phyloP scores from a whole-genome alignment of 2,797 vertebrate genomes.

The Tarsius wallacei region DNA sequence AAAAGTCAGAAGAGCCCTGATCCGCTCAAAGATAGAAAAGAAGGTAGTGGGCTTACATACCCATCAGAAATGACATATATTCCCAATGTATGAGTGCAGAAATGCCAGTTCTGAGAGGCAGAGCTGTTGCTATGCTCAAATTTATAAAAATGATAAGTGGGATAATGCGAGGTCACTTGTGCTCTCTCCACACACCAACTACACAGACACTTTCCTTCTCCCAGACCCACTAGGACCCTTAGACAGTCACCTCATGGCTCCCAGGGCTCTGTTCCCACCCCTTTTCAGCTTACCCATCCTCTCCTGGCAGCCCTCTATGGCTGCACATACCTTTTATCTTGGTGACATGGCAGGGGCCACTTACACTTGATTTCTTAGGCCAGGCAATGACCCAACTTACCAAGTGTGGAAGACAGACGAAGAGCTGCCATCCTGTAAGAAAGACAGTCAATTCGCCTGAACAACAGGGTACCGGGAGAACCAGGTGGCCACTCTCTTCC shows the following conservation, averaged over 20 bases:
- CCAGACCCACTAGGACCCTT: neutral
- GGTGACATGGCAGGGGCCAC: rapidly evolving
- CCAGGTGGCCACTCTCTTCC: neutral
- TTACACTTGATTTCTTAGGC: neutral
- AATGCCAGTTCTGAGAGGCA: neutral
- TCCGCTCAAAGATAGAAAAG: neutral
- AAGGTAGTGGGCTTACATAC: neutral
- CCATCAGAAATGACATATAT: neutral
- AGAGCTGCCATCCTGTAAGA: conserved; percentile 69
- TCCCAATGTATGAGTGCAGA: neutral
- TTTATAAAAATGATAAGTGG: neutral
- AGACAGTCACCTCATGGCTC: neutral
- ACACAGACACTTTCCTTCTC: neutral
- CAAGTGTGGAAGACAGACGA: neutral
- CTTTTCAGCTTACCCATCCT: neutral
- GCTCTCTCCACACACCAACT: neutral
- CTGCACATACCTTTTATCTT: no score
- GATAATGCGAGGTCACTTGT: neutral
- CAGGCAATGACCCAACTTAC: conserved; percentile 59
- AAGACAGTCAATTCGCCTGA: neutral
- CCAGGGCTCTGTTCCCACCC: neutral
- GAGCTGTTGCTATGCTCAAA: neutral
- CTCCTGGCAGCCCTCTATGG: neutral
- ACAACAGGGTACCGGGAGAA: neutral
- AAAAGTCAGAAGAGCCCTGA: neutral